These are phyloP conservation scores for Seladonia tumulorum DNA, from an alignment of 2,888 invertebrate species.

Conservation along the genomic window DNA sequence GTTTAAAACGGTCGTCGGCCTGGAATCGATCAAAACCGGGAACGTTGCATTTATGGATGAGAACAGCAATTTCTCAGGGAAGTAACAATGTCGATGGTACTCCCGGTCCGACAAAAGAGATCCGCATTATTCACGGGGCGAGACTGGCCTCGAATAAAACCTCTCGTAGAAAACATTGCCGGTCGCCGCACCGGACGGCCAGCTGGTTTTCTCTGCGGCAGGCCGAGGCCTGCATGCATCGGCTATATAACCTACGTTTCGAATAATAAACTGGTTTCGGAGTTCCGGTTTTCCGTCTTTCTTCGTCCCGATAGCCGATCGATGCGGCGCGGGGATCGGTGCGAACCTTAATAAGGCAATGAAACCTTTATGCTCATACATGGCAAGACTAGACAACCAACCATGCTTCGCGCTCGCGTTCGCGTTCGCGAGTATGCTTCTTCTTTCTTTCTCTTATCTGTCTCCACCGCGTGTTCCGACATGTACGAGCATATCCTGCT, in stretches of 20 bases:
- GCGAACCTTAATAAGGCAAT: slow-evolving; percentile 74
- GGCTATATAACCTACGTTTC: slow-evolving; percentile 66
- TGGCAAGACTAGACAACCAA: slow-evolving; percentile 73
- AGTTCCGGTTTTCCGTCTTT: slow-evolving; percentile 79
- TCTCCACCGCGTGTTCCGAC: slow-evolving; percentile 5
- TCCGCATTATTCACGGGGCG: slow-evolving; percentile 41
- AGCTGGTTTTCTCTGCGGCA: slow-evolving; percentile 1
- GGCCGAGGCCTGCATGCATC: slow-evolving; percentile 33
- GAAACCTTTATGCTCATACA: slow-evolving; percentile 74
- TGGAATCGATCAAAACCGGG: slow-evolving; percentile 15
- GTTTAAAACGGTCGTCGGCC: slow-evolving; percentile 23
- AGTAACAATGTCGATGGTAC: slow-evolving; percentile 39
- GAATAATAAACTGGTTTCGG: slow-evolving; percentile 74
- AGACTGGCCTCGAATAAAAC: slow-evolving; percentile 66
- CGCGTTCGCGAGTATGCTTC: slow-evolving; percentile 9
- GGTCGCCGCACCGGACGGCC: neutral
- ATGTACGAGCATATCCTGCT: slow-evolving; percentile 34
- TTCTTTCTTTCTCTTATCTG: slow-evolving; percentile 29
- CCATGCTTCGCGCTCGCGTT: neutral
- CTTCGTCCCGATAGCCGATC: slow-evolving; percentile 57
- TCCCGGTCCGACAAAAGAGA: slow-evolving; percentile 45
- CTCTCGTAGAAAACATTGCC: slow-evolving; percentile 21
- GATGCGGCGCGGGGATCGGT: slow-evolving; percentile 28
- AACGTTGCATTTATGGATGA: slow-evolving; percentile 37
- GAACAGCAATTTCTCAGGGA: slow-evolving; percentile 46